Conservation (phyloP, 2,113 vertebrate species). For the Okapia johnstoni region DNA sequence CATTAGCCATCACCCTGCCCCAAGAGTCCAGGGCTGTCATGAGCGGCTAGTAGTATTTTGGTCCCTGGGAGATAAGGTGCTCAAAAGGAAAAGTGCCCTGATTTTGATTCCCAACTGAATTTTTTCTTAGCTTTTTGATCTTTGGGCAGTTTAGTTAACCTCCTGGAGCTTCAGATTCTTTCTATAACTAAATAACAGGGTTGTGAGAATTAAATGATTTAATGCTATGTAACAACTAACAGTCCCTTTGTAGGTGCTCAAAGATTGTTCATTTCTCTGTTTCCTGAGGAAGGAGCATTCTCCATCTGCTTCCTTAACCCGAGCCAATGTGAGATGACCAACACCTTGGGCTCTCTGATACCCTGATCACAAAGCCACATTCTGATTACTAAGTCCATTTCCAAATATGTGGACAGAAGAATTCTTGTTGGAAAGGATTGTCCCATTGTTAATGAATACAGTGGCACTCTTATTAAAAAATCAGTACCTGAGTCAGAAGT, state of each 20-base stretch:
- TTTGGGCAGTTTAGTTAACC: neutral
- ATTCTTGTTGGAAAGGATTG: neutral
- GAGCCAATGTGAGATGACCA: neutral
- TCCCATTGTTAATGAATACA: neutral
- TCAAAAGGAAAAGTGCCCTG: neutral
- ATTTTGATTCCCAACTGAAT: neutral
- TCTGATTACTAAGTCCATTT: neutral
- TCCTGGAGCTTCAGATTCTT: neutral
- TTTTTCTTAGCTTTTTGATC: neutral
- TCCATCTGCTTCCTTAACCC: neutral
- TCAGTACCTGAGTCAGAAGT: neutral
- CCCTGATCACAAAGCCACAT: neutral
- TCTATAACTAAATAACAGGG: neutral
- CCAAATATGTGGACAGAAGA: neutral
- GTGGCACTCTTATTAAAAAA: constrained; percentile 1
- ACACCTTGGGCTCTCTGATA: neutral
- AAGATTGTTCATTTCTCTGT: neutral
- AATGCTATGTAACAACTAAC: neutral
- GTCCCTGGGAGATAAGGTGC: neutral
- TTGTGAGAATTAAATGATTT: neutral
- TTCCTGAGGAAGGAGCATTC: neutral
- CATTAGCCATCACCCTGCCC: neutral
- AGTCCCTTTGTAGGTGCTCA: neutral
- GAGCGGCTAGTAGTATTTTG: neutral
- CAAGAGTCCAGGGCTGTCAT: neutral